A percentile compares a stretch with the other conserved stretches of the same genome.
These are phyloP conservation scores for Xestia ashworthii DNA, from an alignment of 2,888 invertebrate genomes.

Conservation along the genomic window DNA sequence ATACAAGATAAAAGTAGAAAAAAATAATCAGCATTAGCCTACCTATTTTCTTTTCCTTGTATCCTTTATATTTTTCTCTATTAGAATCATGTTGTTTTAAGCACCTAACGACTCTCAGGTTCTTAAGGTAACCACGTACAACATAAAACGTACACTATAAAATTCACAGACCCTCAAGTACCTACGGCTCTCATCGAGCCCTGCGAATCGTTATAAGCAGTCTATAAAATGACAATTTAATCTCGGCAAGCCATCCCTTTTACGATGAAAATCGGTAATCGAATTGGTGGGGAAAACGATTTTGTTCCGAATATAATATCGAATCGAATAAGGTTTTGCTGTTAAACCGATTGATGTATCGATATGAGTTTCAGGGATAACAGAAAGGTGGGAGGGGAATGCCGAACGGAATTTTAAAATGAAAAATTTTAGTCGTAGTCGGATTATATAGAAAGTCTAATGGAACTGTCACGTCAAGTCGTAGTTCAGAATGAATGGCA, in stretches of 20 bases:
- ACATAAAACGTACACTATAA: slow-evolving; percentile 52
- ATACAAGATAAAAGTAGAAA: neutral
- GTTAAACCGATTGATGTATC: slow-evolving; percentile 23
- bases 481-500: neutral
- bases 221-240: slow-evolving; percentile 50
- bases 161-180: slow-evolving; percentile 19
- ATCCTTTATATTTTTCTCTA: slow-evolving; percentile 7
- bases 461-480: neutral
- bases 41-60: neutral
- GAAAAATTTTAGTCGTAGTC: neutral
- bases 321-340: slow-evolving; percentile 19
- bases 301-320: slow-evolving; percentile 32
- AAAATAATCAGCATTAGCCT: too few relatives aligned
- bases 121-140: neutral
- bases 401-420: neutral
- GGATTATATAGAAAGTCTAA: neutral
- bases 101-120: neutral
- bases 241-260: slow-evolving; percentile 33
- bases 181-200: slow-evolving; percentile 2
- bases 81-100: slow-evolving; percentile 3
- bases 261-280: slow-evolving; percentile 47
- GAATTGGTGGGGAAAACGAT: slow-evolving; percentile 51
- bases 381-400: neutral
- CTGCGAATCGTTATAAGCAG: slow-evolving; percentile 44
- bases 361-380: slow-evolving; percentile 22